These are phyloP conservation scores for Heliconius aoede DNA, from an alignment of 2,888 invertebrate species.

Conservation along the genomic window DNA sequence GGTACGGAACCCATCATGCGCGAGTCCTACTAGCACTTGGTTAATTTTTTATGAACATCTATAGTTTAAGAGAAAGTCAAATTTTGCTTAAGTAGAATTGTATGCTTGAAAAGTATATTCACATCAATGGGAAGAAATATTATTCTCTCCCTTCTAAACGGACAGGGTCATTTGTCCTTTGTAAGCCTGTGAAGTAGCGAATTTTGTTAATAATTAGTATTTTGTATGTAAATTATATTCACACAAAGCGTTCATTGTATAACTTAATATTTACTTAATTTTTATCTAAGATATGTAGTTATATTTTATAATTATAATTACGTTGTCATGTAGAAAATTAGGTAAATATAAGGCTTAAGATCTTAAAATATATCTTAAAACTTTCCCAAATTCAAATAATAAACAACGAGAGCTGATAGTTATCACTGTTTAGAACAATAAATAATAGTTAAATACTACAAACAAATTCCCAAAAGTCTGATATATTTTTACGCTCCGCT, in stretches of 20 bases:
- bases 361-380: background rate
- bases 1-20: too few species aligned
- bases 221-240: background rate
- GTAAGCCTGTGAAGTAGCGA: background rate
- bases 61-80: too few species aligned
- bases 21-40: too few species aligned
- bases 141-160: background rate
- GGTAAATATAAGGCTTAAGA: conserved; percentile 11
- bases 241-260: background rate
- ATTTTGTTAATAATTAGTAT: background rate
- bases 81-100: too few species aligned
- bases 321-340: background rate
- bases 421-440: conserved; percentile 36
- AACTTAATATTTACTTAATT: background rate
- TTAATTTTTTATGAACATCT: too few species aligned
- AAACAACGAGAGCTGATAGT: conserved; percentile 13
- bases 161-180: background rate
- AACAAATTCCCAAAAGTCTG: conserved; percentile 34
- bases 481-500: conserved; percentile 34
- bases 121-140: too few species aligned
- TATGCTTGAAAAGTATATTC: too few species aligned
- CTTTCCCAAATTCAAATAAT: conserved; percentile 8
- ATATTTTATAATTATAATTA: background rate
- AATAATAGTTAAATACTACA: conserved; percentile 46
- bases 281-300: background rate